Percentiles rank a stretch among this genome's conserved stretches.
These are phyloP conservation scores for Pristionchus maxplancki DNA, from an alignment of 2,888 invertebrate species.

Conservation along the genomic window DNA sequence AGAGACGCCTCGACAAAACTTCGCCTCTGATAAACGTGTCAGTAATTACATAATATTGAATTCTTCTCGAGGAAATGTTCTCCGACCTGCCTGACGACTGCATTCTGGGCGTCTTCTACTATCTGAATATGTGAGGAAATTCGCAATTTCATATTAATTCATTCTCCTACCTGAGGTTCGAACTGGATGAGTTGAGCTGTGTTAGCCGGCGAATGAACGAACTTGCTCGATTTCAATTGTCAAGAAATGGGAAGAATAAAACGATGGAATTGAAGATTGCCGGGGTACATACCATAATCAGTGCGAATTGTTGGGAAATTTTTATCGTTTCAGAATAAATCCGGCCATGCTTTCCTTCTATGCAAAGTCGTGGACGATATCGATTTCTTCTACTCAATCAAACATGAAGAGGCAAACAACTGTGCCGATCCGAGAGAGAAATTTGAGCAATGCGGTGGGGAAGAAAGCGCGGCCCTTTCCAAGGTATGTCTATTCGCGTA, in stretches of 20 bases:
- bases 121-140: neutral
- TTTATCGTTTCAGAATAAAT: neutral
- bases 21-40: too few species aligned
- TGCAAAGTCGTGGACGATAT: neutral
- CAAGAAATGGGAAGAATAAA: neutral
- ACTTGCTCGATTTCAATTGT: neutral
- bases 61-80: neutral
- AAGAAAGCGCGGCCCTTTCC: too few species aligned
- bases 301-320: neutral
- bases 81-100: neutral
- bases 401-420: neutral
- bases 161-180: neutral
- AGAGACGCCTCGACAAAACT: too few species aligned
- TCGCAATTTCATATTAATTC: neutral
- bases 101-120: neutral
- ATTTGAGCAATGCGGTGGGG: too few species aligned
- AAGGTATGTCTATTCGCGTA: too few species aligned
- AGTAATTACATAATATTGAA: too few species aligned
- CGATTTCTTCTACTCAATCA: neutral
- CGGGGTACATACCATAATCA: neutral
- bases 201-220: neutral
- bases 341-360: neutral
- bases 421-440: neutral
- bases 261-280: neutral
- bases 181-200: neutral